These are phyloP conservation scores for Synergus laeviventris DNA, from an alignment of 2,888 invertebrate species.

Conservation along the genomic window DNA sequence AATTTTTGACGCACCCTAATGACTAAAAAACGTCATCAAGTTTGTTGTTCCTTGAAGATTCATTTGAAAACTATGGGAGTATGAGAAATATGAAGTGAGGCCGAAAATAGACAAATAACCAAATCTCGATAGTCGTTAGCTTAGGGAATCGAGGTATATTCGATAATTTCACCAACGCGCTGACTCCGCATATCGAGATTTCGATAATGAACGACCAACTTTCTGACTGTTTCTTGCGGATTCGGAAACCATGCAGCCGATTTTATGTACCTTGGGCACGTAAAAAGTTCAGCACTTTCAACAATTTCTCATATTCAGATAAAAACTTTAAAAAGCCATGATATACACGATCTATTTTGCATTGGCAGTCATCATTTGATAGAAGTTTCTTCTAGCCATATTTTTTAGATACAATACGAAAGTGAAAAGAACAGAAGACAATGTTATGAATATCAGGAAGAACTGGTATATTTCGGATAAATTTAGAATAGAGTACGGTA, in stretches of 20 bases:
- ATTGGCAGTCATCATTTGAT: no score
- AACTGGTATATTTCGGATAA: no score
- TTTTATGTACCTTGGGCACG: not conserved
- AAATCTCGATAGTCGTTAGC: not conserved
- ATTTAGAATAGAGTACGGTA: no score
- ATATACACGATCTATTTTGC: not conserved
- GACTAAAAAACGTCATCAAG: no score
- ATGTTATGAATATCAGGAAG: no score
- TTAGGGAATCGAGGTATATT: not conserved
- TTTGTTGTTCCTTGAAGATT: no score
- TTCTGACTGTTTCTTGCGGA: not conserved
- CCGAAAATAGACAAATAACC: not conserved
- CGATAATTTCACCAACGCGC: not conserved
- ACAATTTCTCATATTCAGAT: not conserved
- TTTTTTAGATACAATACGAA: no score
- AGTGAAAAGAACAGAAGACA: no score
- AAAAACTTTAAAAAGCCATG: not conserved
- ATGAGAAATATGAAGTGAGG: not conserved
- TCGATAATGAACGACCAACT: not conserved
- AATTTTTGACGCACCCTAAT: no score
- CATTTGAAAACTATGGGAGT: not conserved
- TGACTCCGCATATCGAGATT: conserved; percentile 7
- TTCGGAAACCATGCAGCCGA: not conserved
- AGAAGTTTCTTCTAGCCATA: no score
- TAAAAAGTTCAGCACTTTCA: not conserved